Evolutionary conservation across 2,113 vertebrate species (phyloP).

Genomic region (Laticauda colubrina): DNA sequence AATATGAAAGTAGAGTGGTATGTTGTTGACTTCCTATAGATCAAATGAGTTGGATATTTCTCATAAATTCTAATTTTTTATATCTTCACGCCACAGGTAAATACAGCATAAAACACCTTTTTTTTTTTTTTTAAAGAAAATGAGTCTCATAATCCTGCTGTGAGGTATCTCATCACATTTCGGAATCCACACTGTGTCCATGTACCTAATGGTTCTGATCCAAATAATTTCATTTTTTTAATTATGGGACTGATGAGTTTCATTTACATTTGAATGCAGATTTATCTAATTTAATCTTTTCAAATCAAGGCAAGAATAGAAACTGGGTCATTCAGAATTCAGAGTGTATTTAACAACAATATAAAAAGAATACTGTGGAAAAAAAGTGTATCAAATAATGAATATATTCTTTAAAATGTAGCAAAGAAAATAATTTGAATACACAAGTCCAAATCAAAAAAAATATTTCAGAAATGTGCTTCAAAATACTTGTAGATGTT

Average conservation of each 20-base stretch:
- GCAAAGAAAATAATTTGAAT: background rate
- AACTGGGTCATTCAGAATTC: background rate
- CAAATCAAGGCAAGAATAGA: background rate
- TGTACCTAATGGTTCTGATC: background rate
- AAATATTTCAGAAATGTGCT: background rate
- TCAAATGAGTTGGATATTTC: conserved; percentile 14
- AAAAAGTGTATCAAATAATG: background rate
- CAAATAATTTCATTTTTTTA: background rate
- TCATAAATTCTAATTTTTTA: conserved; percentile 14
- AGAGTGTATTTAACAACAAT: background rate
- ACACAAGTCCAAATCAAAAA: background rate
- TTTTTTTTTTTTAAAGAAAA: background rate
- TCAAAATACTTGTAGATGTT: background rate
- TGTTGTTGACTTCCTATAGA: conserved; percentile 26
- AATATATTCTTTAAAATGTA: background rate
- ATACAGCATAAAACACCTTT: conserved; percentile 4
- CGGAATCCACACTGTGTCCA: background rate
- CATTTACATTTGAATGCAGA: background rate
- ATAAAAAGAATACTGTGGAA: background rate
- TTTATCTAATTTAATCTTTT: background rate
- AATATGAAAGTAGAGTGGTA: conserved; percentile 16
- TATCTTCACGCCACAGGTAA: background rate
- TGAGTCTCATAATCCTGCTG: background rate
- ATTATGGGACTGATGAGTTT: background rate
- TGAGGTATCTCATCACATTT: background rate